Evolutionary conservation across 2,888 invertebrate species (phyloP).

Genomic region (Tiphia femorata): DNA sequence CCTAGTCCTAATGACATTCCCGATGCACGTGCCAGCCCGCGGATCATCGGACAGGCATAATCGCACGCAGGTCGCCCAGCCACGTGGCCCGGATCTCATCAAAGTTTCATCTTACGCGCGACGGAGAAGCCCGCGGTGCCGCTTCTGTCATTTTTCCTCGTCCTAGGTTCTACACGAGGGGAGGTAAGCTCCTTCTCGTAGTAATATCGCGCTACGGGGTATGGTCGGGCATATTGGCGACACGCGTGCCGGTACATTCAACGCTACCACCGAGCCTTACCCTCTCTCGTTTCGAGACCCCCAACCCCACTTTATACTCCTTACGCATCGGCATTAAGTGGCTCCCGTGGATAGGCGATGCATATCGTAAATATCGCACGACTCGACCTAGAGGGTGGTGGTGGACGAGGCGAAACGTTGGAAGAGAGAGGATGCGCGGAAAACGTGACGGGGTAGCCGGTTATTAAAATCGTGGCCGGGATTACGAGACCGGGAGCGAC

Average conservation of each 20-base stretch:
- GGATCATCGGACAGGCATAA: conserved; percentile 18
- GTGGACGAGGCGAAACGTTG: no score
- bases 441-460: conserved; percentile 32
- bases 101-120: conserved; percentile 40
- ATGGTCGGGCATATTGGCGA: conserved; percentile 30
- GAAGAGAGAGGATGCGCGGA: no score
- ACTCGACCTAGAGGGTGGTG: conserved; percentile 3
- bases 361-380: conserved; percentile 24
- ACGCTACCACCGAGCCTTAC: conserved; percentile 4
- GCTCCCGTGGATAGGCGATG: conserved; percentile 16
- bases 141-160: neutral
- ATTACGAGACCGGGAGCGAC: conserved; percentile 35
- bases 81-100: conserved; percentile 51
- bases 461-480: conserved; percentile 54
- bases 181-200: no score
- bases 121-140: conserved; percentile 12
- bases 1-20: conserved; percentile 27
- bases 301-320: neutral
- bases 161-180: no score
- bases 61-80: conserved; percentile 30
- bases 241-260: conserved; percentile 22
- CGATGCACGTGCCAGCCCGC: conserved; percentile 39
- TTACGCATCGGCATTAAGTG: conserved; percentile 18
- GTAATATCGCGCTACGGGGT: conserved; percentile 32
- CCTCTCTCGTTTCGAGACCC: conserved; percentile 10